Evolutionary conservation across 1,140 invertebrate genomes (phyloP), one percentile per base, ranked within the genome.

Genomic region (Brachionus plicatilis): DNA sequence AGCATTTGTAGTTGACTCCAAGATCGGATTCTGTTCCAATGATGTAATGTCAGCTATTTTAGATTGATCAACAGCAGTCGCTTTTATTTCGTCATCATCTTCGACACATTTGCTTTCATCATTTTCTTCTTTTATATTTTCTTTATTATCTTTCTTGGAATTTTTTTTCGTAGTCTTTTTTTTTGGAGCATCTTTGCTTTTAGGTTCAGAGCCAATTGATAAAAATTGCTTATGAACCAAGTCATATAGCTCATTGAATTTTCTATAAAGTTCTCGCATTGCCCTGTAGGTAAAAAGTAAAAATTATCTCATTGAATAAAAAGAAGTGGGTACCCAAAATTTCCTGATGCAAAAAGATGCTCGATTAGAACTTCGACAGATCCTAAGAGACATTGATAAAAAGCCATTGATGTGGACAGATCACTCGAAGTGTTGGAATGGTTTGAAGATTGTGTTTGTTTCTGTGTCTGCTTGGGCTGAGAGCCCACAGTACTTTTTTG

Each of bases 71-170:
- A 47, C 24, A 50, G 72, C 72, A 24, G 72, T 76, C 50, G 72
- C 72, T 76, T 37, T 47, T 50, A 68, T 82, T 33, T 82, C 79
- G 24, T 82, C 79, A 24, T 80, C 56, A 14, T 56, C 76, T 29
- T 82, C 56, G 11, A 24, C 37, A 65, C 37, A 20, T 82, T 60
- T 47, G 12, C 50, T 82, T 14, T 82, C 79, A 24, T 60, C 27
- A 24, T 65, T 43, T 45, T 82, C 79, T 65, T 45, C 50, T 20
- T 82, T 47, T 4, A 82, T 29, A 43, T 60, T 60, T 65, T 82
- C 79, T 82, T 82, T 60, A 20, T 82, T 45, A 6, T 82, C 79
- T 82, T 82, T 82, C 29, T 82, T 82, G 0, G 78, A 50, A 9
- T 29, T 20, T 37, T 82, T 82, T 68, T 76, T 76, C 11, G 43